Percentiles rank a stretch among this genome's conserved stretches.
These are phyloP conservation scores for Drosophila funebris DNA, from an alignment of 1,140 invertebrate genomes.

Conservation along the genomic window DNA sequence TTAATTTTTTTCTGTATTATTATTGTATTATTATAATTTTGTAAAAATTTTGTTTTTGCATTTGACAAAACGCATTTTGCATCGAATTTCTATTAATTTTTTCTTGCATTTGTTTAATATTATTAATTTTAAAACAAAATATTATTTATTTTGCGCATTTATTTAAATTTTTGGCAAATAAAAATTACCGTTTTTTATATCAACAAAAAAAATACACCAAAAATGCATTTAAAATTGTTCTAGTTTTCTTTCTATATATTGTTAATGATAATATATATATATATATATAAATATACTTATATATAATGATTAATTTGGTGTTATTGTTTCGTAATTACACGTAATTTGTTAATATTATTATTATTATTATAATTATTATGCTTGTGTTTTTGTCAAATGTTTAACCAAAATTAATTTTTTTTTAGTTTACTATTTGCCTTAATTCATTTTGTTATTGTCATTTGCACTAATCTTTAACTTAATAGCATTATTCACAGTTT, in stretches of 20 bases:
- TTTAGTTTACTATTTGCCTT: constrained; percentile 5
- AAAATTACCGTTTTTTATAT: constrained; percentile 54
- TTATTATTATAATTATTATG: constrained; percentile 46
- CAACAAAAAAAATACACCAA: constrained; percentile 56
- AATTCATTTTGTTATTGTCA: constrained; percentile 17
- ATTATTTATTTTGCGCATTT: constrained; percentile 64
- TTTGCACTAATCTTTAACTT: constrained; percentile 36
- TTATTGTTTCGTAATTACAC: constrained; percentile 52
- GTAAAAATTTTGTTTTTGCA: constrained; percentile 73
- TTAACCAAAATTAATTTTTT: constrained; percentile 69
- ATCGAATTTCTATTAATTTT: constrained; percentile 66
- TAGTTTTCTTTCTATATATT: constrained; percentile 22
- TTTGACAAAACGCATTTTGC: constrained; percentile 79
- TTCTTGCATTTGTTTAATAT: constrained; percentile 58
- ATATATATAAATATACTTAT: constrained; percentile 17
- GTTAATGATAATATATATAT: constrained; percentile 22
- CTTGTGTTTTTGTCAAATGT: constrained; percentile 77
- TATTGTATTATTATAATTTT: constrained; percentile 39
- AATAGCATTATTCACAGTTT: neutral
- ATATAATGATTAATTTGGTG: constrained; percentile 56
- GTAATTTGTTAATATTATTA: constrained; percentile 38
- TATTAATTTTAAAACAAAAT: constrained; percentile 54
- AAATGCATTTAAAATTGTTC: constrained; percentile 65
- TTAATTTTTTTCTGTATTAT: constrained; percentile 52
- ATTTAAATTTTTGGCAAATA: constrained; percentile 70